Conservation (phyloP, 2,113 vertebrate species). For the Podiceps cristatus region DNA sequence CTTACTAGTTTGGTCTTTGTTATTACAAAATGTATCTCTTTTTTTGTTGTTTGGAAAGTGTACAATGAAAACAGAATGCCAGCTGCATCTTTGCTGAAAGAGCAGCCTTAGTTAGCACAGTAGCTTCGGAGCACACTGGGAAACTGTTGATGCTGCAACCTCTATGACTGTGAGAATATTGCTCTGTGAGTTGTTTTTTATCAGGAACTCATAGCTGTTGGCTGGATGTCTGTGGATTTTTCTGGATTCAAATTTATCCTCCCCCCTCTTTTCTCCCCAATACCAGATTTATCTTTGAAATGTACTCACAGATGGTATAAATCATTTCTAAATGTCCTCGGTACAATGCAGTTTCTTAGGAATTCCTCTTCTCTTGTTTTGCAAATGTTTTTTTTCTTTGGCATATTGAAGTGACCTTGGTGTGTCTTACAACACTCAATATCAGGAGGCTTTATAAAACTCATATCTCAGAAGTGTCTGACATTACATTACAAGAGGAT, state of each 20-base stretch:
- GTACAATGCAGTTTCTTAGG: conserved; percentile 65
- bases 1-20: conserved; percentile 66
- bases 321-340: conserved; percentile 59
- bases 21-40: conserved; percentile 54
- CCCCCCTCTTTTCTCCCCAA: neutral
- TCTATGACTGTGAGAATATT: conserved; percentile 71
- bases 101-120: conserved; percentile 66
- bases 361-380: conserved; percentile 70
- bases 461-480: conserved; percentile 86
- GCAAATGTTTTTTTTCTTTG: conserved; percentile 50
- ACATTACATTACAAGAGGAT: conserved; percentile 87
- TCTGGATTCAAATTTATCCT: conserved; percentile 68
- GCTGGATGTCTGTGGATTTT: conserved; percentile 71
- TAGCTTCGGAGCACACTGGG: conserved; percentile 59
- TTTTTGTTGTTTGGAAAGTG: conserved; percentile 57
- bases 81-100: conserved; percentile 73
- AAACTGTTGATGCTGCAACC: conserved; percentile 72
- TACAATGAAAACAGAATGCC: conserved; percentile 42
- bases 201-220: conserved; percentile 72
- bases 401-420: conserved; percentile 81
- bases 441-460: conserved; percentile 80
- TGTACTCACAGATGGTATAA: conserved; percentile 69
- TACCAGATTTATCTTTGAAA: conserved; percentile 71
- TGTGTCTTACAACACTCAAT: conserved; percentile 81
- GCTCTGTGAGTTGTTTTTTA: conserved; percentile 69